These are phyloP conservation scores for Piprites chloris DNA, from an alignment of 2,113 vertebrate species.

Conservation along the genomic window DNA sequence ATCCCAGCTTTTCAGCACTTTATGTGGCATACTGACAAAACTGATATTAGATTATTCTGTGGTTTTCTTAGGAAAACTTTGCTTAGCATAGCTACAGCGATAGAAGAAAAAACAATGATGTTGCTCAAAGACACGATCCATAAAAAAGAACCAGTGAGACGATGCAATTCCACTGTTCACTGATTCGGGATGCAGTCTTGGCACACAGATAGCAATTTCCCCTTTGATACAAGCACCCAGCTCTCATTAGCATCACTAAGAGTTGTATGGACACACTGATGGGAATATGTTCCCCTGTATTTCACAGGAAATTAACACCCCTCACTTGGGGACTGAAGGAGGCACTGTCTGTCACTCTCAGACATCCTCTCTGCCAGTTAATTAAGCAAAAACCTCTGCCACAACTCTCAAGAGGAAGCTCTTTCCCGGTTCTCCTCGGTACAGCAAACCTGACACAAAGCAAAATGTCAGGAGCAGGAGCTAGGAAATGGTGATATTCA, in stretches of 20 bases:
- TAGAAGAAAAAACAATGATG: neutral
- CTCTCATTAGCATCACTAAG: conserved; percentile 52
- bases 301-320: conserved; percentile 59
- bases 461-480: conserved; percentile 1
- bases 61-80: conserved; percentile 26
- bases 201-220: conserved; percentile 7
- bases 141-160: neutral
- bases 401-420: conserved; percentile 12
- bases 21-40: neutral
- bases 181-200: neutral
- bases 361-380: conserved; percentile 38
- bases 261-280: conserved; percentile 9
- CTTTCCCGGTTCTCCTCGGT: neutral
- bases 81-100: neutral
- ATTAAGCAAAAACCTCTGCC: conserved; percentile 51
- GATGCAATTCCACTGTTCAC: neutral
- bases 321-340: conserved; percentile 37
- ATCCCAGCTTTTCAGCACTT: conserved; percentile 22
- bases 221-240: conserved; percentile 35
- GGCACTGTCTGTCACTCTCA: conserved; percentile 42
- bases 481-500: neutral
- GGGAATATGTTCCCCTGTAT: neutral
- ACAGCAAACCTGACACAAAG: conserved; percentile 31
- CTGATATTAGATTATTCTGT: neutral
- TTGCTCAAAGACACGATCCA: neutral